Conservation (phyloP, 2,113 vertebrate genomes). For the Isurus oxyrinchus region DNA sequence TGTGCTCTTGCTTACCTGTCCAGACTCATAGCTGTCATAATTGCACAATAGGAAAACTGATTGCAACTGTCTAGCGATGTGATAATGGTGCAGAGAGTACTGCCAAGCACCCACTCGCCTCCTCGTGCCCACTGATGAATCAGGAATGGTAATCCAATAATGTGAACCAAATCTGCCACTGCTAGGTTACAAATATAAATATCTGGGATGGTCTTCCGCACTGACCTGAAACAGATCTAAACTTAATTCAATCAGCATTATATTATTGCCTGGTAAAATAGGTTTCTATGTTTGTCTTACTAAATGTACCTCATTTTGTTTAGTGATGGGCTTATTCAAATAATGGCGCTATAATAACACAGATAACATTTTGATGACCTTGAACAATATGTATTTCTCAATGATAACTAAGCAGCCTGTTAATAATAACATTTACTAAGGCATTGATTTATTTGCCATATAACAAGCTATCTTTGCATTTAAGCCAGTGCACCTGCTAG, state of each 20-base stretch:
- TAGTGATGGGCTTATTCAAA: not conserved
- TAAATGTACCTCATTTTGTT: not conserved
- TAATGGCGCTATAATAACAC: not conserved
- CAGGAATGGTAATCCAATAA: conserved; percentile 56
- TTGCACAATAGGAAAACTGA: conserved; percentile 53
- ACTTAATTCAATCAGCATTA: not conserved
- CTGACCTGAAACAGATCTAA: conserved; percentile 50
- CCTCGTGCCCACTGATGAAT: conserved; percentile 53
- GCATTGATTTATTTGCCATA: not conserved
- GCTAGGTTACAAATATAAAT: conserved; percentile 58
- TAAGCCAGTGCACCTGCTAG: not conserved
- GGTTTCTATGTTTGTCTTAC: not conserved
- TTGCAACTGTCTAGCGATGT: conserved; percentile 55
- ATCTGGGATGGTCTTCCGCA: conserved; percentile 56
- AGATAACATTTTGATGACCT: not conserved
- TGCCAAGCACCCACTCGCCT: conserved; percentile 53
- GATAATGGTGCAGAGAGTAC: conserved; percentile 52
- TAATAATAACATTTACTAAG: not conserved
- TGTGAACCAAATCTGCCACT: conserved; percentile 52
- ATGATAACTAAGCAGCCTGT: not conserved
- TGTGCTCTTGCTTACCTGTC: conserved; percentile 47
- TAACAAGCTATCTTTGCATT: not conserved
- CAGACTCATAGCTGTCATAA: conserved; percentile 55
- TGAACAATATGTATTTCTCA: not conserved
- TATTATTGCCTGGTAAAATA: not conserved